Evolutionary conservation across 2,113 vertebrate species (phyloP), one percentile per base, ranked within the genome.

Genomic region (Speoplatyrhinus poulsoni): DNA sequence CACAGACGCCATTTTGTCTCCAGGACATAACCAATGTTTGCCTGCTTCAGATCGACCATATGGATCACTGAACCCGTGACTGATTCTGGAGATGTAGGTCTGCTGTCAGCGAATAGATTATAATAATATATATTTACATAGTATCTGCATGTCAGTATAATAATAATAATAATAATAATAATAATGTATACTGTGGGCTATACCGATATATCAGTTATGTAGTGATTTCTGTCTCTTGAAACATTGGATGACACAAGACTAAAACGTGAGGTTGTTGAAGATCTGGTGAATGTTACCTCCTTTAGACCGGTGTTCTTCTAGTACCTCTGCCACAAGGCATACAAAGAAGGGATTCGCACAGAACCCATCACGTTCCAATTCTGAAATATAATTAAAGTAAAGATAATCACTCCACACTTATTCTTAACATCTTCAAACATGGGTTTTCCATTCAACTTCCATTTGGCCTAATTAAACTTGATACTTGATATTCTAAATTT

Each of bases 291-390:
- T 26, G 53, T 80, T 82, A 94, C 92, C 92, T 32, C 87, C 90
- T 76, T 73, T 77, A 47, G 87, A 90, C 63, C 36, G 82, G 41
- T 85, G 65, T 49, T 88, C 85, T 1, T 92, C 86, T 0, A 90
- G 77, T 6, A 93, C 88, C 76, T 94, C 93, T 4, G 92, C 93
- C 32, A 94, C 62, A 0, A 94, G 78, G 58, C 93, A 94, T 32
- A 89, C 81, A 69, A 90, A 94, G 70, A 82, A 88, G 0, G 93
- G 90, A 67, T 90, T 88, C 49, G 82, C 69, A 57, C 85, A 73
- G 61, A 95, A 95, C 6, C 94, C 94, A 7, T 94, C 92, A 0
- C 76, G 77, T 26, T 90, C 79, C 78, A 94, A 80, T 6, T 85
- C 93, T 95, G 13, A 49, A 64, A 9, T 17, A 12, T 26, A 26